phyloP scores from a whole-genome alignment of 2,113 vertebrate genomes.

The Arizona elegans region DNA sequence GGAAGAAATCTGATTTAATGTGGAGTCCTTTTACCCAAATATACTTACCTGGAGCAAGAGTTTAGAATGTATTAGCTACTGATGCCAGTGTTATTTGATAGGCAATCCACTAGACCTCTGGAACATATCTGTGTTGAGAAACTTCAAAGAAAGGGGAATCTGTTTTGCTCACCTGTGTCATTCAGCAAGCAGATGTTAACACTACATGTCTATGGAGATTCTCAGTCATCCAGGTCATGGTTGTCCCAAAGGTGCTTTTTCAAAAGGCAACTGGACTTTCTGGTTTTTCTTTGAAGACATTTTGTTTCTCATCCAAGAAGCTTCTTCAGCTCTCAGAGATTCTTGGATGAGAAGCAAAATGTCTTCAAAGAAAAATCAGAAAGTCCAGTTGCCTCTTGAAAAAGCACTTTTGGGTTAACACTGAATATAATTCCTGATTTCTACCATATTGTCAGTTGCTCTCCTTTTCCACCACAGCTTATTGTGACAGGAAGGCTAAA shows the following conservation, averaged over 20 bases:
- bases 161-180: neutral
- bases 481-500: neutral
- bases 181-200: neutral
- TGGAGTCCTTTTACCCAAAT: neutral
- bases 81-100: neutral
- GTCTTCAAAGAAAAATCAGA: too few relatives aligned
- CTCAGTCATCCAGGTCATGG: too few relatives aligned
- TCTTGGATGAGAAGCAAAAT: too few relatives aligned
- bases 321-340: too few relatives aligned
- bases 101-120: neutral
- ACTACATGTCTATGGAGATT: neutral
- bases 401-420: neutral
- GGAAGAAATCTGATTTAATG: neutral
- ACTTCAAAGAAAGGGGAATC: neutral
- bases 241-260: too few relatives aligned
- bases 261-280: too few relatives aligned
- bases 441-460: neutral
- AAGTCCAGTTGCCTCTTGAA: too few relatives aligned
- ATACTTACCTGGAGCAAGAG: neutral
- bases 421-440: neutral
- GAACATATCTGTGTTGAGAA: neutral
- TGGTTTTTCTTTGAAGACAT: too few relatives aligned
- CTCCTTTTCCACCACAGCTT: neutral
- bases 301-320: too few relatives aligned
- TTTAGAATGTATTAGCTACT: neutral